phyloP scores from a whole-genome alignment of 2,113 vertebrate species.

The Chlamydotis undulata region DNA sequence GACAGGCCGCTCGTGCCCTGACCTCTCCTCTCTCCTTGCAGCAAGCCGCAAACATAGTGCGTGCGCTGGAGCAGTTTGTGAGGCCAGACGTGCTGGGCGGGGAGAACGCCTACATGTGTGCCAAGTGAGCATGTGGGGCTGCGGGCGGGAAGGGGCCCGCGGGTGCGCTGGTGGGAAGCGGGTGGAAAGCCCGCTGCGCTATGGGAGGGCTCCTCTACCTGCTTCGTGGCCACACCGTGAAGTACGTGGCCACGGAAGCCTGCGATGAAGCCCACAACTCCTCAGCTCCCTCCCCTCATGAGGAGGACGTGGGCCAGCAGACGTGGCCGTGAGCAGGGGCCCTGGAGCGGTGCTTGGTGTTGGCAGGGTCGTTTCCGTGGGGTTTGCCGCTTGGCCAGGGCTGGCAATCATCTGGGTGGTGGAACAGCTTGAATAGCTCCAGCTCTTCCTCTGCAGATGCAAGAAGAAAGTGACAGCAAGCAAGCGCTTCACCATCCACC shows the following conservation, averaged over 20 bases:
- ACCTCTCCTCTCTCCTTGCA: constrained; percentile 54
- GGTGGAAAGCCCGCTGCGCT: too few species aligned
- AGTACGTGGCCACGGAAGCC: rapidly evolving
- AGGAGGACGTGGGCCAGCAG: not conserved
- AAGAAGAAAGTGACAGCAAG: constrained; percentile 93
- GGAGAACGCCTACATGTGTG: constrained; percentile 96
- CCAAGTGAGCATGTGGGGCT: constrained; percentile 80
- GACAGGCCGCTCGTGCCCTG: not conserved
- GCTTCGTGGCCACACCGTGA: rapidly evolving
- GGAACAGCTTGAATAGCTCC: not conserved
- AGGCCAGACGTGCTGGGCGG: constrained; percentile 89
- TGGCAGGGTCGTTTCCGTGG: not conserved
- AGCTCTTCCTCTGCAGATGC: constrained; percentile 76
- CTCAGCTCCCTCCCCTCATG: not conserved
- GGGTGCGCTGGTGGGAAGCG: not conserved
- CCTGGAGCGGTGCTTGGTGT: not conserved
- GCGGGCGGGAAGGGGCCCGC: rapidly evolving
- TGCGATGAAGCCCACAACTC: not conserved
- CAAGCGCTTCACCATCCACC: constrained; percentile 92
- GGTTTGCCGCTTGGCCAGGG: not conserved
- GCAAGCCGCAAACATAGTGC: constrained; percentile 88
- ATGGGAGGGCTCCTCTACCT: not conserved
- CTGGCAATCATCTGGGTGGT: not conserved
- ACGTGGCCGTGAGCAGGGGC: rapidly evolving
- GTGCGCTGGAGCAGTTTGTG: constrained; percentile 91